Conservation (phyloP, 1,140 invertebrate species). For the Forficula auricularia region DNA sequence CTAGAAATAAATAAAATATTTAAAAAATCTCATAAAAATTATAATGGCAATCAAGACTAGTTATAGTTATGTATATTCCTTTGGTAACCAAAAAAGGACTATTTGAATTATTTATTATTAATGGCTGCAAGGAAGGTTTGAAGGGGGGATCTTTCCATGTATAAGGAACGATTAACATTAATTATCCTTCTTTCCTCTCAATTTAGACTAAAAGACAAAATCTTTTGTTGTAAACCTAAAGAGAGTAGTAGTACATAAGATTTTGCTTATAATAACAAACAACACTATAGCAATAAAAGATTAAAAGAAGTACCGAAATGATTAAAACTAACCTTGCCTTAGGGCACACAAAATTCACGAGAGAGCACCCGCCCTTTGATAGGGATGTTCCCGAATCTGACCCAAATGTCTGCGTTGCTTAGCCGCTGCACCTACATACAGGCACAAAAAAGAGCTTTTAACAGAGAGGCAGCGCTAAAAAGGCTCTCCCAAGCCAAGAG, state of each 20-base stretch:
- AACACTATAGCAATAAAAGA: constrained; percentile 2
- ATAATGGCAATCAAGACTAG: no score
- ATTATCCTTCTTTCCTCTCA: not conserved
- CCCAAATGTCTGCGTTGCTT: constrained; percentile 59
- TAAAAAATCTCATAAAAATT: no score
- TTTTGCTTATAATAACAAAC: constrained; percentile 1
- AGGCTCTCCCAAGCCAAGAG: not conserved
- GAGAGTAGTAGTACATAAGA: constrained; percentile 2
- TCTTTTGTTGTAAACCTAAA: constrained; percentile 1
- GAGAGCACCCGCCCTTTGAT: constrained; percentile 75
- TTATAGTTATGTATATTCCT: no score
- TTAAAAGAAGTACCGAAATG: constrained; percentile 1
- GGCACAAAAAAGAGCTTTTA: constrained; percentile 21
- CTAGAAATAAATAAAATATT: no score
- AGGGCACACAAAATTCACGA: constrained; percentile 31
- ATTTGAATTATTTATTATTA: no score
- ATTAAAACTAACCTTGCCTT: constrained; percentile 13
- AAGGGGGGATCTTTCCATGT: no score
- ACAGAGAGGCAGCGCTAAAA: not conserved
- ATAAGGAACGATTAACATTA: no score
- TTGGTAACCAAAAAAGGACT: no score
- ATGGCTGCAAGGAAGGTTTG: no score
- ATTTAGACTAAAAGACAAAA: not conserved
- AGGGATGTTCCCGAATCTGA: constrained; percentile 77
- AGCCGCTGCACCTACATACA: constrained; percentile 45